Evolutionary conservation across 2,113 vertebrate genomes (phyloP).

Genomic region (Nestor notabilis): DNA sequence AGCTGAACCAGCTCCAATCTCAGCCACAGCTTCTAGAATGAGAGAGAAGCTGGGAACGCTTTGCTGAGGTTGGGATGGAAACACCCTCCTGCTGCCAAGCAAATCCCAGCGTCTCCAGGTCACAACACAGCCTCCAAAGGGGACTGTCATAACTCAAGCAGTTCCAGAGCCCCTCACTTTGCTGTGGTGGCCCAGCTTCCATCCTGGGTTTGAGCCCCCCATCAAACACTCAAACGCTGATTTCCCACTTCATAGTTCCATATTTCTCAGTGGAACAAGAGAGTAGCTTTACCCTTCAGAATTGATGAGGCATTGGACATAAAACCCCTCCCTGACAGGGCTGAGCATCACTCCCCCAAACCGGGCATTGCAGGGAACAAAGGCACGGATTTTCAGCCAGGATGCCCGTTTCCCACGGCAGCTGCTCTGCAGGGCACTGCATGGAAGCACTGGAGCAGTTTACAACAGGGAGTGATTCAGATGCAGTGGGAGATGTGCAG

Average conservation of each 20-base stretch:
- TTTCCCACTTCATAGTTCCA: rapidly evolving
- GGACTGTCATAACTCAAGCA: too few relatives aligned
- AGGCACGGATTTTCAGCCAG: background rate
- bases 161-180: background rate
- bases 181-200: background rate
- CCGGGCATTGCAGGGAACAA: background rate
- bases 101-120: background rate
- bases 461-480: rapidly evolving
- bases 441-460: background rate
- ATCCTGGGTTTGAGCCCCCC: background rate
- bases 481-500: rapidly evolving
- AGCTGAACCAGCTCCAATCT: background rate
- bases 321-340: background rate
- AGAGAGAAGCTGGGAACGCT: background rate
- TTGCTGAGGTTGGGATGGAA: background rate
- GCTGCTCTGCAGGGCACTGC: background rate
- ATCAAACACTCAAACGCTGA: background rate
- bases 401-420: background rate
- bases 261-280: background rate
- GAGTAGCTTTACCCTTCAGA: background rate
- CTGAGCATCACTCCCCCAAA: background rate
- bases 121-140: rapidly evolving
- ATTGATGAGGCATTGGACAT: rapidly evolving
- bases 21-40: background rate
- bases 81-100: background rate